Conservation (phyloP, 2,113 vertebrate species). For the Columba livia region DNA sequence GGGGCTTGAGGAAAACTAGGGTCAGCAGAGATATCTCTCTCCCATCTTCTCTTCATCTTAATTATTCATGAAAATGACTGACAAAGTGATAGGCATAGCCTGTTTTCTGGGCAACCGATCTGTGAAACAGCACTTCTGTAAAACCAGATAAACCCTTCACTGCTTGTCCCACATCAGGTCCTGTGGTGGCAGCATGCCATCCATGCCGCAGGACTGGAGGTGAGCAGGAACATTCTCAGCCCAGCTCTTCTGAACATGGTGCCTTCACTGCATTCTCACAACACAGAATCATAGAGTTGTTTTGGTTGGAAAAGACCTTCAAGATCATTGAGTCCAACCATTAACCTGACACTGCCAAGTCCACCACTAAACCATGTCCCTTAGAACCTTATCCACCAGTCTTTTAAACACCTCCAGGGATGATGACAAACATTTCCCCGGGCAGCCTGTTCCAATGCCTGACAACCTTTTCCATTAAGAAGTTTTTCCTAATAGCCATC, state of each 20-base stretch:
- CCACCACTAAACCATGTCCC: too few species aligned
- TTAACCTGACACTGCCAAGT: too few species aligned
- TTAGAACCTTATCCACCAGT: too few species aligned
- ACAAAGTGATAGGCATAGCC: background rate
- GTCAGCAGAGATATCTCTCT: background rate
- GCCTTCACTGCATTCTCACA: background rate
- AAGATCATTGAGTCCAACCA: too few species aligned
- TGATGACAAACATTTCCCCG: too few species aligned
- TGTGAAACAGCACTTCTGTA: background rate
- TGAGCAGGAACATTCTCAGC: background rate
- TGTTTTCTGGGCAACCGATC: background rate
- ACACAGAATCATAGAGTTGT: too few species aligned
- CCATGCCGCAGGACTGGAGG: background rate
- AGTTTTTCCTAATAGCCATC: too few species aligned
- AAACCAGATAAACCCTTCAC: background rate
- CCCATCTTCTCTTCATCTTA: background rate
- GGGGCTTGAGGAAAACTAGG: background rate
- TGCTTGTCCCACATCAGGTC: background rate
- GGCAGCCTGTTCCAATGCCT: too few species aligned
- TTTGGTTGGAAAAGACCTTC: background rate
- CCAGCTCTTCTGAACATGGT: rapidly evolving
- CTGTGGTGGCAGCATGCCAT: background rate
- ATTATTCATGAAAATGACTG: background rate
- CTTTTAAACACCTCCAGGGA: too few species aligned
- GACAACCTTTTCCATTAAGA: too few species aligned